Base-by-base conservation (phyloP, 2,113 vertebrate species). In the Megaleporinus macrocephalus region DNA sequence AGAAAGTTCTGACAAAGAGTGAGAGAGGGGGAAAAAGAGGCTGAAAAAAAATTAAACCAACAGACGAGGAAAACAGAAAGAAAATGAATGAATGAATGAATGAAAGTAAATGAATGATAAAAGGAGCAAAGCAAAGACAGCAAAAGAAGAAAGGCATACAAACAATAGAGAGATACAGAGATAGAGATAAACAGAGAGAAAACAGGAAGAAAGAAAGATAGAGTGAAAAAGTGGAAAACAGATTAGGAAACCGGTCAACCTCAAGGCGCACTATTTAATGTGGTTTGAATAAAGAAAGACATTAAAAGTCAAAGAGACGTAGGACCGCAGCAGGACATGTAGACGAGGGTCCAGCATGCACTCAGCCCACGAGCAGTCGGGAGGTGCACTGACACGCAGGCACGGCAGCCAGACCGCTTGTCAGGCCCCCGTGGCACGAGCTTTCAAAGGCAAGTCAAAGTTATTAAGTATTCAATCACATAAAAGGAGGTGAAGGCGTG, bases 381-480 rank as follows among this genome's bases (percentile, higher is more conserved):
- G 55, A n/a, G 20, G 20, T 9, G 6, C n/a, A 2, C n/a, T 26
- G 20, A 68, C 27, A 30, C 2, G 26, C 62, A 26, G 59, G 24
- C 59, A 62, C 27, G 59, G 86, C 81, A 86, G 84, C 86, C 88
- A 73, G 85, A 86, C 83, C 68, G 59, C 53, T 26, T 14, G 78
- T 74, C 76, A 36, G 80, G 72, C 78, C 75, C 27, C 83, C 74
- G 84, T 80, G 77, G 85, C 79, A 85, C 81, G 55, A 75, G 87
- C 91, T 93, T 94, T 92, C 89, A 93, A 92, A 91, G 87, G 88
- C 85, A 89, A 93, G 91, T 92, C 90, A 87, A 89, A 91, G 93
- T 93, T 93, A 93, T 94, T 93, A 95, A 92, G 88, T 92, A 94
- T 94, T 94, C 94, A 92, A 91, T 94, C 94, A 93, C 91, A 92